phyloP scores from a whole-genome alignment of 30 jellyfish, hydroid and myxozoan genomes.

The Aurelia aurita complex sp. Pacific region DNA sequence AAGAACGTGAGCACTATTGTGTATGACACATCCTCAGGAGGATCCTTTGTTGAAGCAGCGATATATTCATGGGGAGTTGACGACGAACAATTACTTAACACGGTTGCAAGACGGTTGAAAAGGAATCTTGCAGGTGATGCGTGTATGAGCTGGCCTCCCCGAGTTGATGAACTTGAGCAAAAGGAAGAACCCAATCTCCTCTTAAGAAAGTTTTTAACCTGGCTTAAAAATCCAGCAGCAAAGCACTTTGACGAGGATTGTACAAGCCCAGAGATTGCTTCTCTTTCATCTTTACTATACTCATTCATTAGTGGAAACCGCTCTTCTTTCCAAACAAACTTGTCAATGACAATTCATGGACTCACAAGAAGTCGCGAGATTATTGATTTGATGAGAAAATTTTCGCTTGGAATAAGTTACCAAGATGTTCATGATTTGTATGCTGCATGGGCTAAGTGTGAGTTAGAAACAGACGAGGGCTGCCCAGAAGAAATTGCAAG shows the following conservation, averaged over 20 bases:
- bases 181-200: conserved; percentile 1
- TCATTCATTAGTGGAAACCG: conserved; percentile 37
- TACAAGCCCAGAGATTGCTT: conserved; percentile 28
- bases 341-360: conserved; percentile 56
- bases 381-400: conserved; percentile 20
- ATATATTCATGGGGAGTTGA: conserved; percentile 37
- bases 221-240: conserved; percentile 34
- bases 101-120: conserved; percentile 24
- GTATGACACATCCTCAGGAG: conserved; percentile 35
- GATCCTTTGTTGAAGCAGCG: conserved; percentile 29
- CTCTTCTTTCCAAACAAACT: conserved; percentile 25
- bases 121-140: conserved; percentile 1
- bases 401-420: background rate
- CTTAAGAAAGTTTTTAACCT: conserved; percentile 12
- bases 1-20: conserved; percentile 40
- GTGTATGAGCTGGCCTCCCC: conserved; percentile 33
- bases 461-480: conserved; percentile 32
- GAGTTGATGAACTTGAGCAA: conserved; percentile 15
- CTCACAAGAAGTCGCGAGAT: conserved; percentile 50
- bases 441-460: conserved; percentile 45
- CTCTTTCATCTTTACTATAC: conserved; percentile 21
- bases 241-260: conserved; percentile 19
- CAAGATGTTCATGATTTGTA: conserved; percentile 34
- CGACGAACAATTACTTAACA: conserved; percentile 25
- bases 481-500: conserved; percentile 47